Conservation (phyloP, 2,888 invertebrate genomes). For the Baccha elongata region DNA sequence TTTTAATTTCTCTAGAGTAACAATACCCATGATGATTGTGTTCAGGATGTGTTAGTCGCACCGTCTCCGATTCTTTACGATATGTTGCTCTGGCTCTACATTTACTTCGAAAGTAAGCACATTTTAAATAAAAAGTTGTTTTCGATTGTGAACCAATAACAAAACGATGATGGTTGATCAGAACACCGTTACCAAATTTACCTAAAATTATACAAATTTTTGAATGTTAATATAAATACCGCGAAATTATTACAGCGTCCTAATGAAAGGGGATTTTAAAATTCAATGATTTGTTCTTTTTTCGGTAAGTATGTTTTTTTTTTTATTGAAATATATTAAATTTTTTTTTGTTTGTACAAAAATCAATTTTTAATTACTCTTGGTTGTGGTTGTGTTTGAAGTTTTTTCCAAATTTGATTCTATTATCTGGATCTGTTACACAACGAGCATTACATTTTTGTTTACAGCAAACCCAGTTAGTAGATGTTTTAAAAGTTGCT, state of each 20-base stretch:
- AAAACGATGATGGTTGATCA: constrained; percentile 76
- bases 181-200: constrained; percentile 49
- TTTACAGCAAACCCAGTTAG: constrained; percentile 75
- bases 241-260: too few relatives aligned
- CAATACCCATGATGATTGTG: constrained; percentile 78
- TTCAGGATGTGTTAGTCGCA: constrained; percentile 77
- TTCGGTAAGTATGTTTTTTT: too few relatives aligned
- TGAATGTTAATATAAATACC: constrained; percentile 10
- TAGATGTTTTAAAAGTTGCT: constrained; percentile 75
- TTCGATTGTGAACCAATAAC: constrained; percentile 80
- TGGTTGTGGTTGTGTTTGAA: constrained; percentile 74
- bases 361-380: background rate
- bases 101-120: constrained; percentile 79
- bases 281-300: background rate
- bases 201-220: constrained; percentile 64
- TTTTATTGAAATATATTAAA: background rate
- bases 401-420: constrained; percentile 75
- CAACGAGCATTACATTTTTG: constrained; percentile 75
- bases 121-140: constrained; percentile 80
- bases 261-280: too few relatives aligned
- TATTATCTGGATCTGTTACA: constrained; percentile 71
- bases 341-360: constrained; percentile 14
- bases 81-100: constrained; percentile 80
- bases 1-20: constrained; percentile 1
- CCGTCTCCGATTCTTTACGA: constrained; percentile 77